Evolutionary conservation across 1,140 invertebrate species (phyloP).

Genomic region (Matsumurasca onukii): DNA sequence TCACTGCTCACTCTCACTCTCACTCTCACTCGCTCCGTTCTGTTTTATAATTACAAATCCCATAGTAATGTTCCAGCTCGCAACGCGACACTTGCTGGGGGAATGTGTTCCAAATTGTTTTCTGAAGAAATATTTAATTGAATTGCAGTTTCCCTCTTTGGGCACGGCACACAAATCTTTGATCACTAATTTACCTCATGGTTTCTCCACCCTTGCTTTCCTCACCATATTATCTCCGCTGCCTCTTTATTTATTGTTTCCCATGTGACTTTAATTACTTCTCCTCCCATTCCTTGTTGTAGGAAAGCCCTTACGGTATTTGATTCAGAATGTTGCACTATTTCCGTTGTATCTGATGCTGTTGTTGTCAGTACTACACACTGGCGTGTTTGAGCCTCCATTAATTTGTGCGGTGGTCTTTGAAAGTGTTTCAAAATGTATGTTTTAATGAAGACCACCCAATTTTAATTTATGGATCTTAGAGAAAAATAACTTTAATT

Average conservation of each 20-base stretch:
- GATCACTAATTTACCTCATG: slow-evolving; percentile 26
- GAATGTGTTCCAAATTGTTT: slow-evolving; percentile 39
- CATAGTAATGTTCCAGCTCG: slow-evolving; percentile 33
- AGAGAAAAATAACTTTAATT: too few species aligned
- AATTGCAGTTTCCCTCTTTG: slow-evolving; percentile 30
- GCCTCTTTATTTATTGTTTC: slow-evolving; percentile 15
- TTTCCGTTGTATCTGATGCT: too few species aligned
- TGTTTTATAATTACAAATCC: slow-evolving; percentile 36
- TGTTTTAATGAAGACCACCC: too few species aligned
- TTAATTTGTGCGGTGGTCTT: too few species aligned
- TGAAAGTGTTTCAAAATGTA: too few species aligned
- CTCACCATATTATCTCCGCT: background rate
- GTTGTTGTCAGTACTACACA: too few species aligned
- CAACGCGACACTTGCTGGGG: slow-evolving; percentile 1
- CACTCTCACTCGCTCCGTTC: slow-evolving; percentile 33
- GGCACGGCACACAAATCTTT: slow-evolving; percentile 18
- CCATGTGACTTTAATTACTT: slow-evolving; percentile 18
- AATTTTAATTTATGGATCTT: too few species aligned
- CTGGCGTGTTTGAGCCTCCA: too few species aligned
- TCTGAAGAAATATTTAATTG: slow-evolving; percentile 40
- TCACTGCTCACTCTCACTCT: background rate
- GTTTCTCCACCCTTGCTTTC: background rate
- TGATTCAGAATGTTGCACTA: too few species aligned
- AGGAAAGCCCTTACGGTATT: background rate
- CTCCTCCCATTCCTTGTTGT: background rate